A percentile compares a stretch with the other conserved stretches of the same genome.
These are phyloP conservation scores for Podotricha telesiphe DNA, from an alignment of 2,888 invertebrate genomes.

Conservation along the genomic window DNA sequence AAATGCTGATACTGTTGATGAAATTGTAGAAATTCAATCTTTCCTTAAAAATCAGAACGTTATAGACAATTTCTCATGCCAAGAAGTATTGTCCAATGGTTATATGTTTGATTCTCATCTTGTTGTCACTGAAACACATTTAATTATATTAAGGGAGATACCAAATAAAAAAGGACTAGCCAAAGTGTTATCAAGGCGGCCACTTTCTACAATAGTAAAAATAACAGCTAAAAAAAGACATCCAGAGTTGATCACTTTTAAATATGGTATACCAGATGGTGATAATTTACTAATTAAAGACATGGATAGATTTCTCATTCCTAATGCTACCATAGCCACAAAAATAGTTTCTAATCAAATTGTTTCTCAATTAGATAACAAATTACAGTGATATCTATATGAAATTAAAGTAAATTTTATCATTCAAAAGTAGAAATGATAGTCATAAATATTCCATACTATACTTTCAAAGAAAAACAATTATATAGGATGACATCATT, in stretches of 20 bases:
- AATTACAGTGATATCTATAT: conserved; percentile 49
- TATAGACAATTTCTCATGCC: conserved; percentile 94
- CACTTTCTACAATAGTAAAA: conserved; percentile 95
- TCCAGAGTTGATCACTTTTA: conserved; percentile 98
- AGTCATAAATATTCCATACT: conserved; percentile 2
- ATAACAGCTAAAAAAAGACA: conserved; percentile 98
- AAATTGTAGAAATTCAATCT: conserved; percentile 90
- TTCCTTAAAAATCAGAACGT: conserved; percentile 93
- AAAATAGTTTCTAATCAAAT: conserved; percentile 95
- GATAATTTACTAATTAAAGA: conserved; percentile 91
- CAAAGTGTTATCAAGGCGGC: conserved; percentile 93
- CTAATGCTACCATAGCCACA: conserved; percentile 95
- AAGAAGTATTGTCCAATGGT: conserved; percentile 95
- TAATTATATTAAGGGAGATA: conserved; percentile 92
- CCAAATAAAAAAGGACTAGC: conserved; percentile 90
- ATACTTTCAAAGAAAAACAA: conserved; percentile 20
- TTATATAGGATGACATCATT: conserved; percentile 2
- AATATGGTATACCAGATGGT: conserved; percentile 94
- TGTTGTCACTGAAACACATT: conserved; percentile 92
- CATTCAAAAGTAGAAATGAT: conserved; percentile 13
- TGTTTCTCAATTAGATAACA: conserved; percentile 71
- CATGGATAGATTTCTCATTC: conserved; percentile 96
- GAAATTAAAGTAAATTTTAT: background rate
- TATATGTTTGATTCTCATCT: conserved; percentile 94
- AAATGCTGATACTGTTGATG: conserved; percentile 86